These are phyloP conservation scores for Ceratina calcarata DNA, from an alignment of 1,140 invertebrate species.

Conservation along the genomic window DNA sequence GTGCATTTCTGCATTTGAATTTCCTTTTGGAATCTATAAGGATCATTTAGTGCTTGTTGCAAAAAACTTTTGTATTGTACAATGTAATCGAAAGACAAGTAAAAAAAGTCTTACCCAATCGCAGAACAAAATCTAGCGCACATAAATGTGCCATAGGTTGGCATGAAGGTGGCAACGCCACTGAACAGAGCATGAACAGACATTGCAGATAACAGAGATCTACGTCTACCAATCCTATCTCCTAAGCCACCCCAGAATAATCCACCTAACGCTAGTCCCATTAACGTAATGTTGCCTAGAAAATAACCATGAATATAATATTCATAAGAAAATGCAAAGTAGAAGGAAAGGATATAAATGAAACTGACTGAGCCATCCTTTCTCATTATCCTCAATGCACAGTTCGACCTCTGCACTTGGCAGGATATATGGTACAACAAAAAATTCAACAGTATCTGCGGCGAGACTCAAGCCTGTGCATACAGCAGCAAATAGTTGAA, in stretches of 20 bases:
- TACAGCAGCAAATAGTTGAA: slow-evolving; percentile 85
- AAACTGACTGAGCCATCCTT: slow-evolving; percentile 88
- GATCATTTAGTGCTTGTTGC: background rate
- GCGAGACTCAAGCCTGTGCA: slow-evolving; percentile 87
- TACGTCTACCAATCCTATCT: slow-evolving; percentile 84
- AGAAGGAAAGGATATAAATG: background rate
- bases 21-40: too few relatives aligned
- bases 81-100: slow-evolving; percentile 36
- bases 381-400: slow-evolving; percentile 86
- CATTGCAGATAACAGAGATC: slow-evolving; percentile 86
- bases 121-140: slow-evolving; percentile 85
- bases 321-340: background rate
- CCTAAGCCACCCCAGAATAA: slow-evolving; percentile 88
- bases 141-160: slow-evolving; percentile 90
- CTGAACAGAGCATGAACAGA: slow-evolving; percentile 88
- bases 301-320: slow-evolving; percentile 2
- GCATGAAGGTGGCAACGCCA: slow-evolving; percentile 88
- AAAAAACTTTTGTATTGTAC: too few relatives aligned
- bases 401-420: slow-evolving; percentile 90
- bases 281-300: slow-evolving; percentile 84
- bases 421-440: slow-evolving; percentile 88
- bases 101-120: slow-evolving; percentile 82
- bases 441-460: slow-evolving; percentile 88
- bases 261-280: slow-evolving; percentile 87
- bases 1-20: too few relatives aligned